Conservation (phyloP, 2,113 vertebrate genomes). For the Ancistrus triradiatus region DNA sequence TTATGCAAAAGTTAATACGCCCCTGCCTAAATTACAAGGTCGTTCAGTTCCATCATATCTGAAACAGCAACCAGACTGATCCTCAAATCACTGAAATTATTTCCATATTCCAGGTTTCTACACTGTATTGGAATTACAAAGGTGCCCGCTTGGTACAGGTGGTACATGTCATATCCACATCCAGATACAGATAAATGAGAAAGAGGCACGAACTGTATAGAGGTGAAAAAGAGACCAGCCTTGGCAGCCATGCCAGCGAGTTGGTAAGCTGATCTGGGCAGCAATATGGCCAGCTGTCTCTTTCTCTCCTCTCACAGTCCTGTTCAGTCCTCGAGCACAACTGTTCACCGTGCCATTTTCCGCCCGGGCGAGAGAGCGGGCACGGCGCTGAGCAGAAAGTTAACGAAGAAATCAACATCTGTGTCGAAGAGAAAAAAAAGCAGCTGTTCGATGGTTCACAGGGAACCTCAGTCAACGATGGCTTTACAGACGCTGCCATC, state of each 20-base stretch:
- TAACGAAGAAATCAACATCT: neutral
- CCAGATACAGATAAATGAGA: too few relatives aligned
- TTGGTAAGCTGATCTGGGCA: conserved; percentile 42
- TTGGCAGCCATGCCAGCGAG: conserved; percentile 18
- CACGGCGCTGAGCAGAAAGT: neutral
- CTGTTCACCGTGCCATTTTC: conserved; percentile 31
- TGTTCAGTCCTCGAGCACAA: conserved; percentile 15
- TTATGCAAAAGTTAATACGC: too few relatives aligned
- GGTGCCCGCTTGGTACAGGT: too few relatives aligned
- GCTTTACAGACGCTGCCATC: conserved; percentile 1
- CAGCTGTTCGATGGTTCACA: neutral
- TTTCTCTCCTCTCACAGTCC: conserved; percentile 28
- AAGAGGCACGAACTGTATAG: too few relatives aligned
- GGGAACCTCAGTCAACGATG: neutral
- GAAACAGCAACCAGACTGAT: too few relatives aligned
- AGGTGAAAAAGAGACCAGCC: too few relatives aligned
- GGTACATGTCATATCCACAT: too few relatives aligned
- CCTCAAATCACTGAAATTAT: too few relatives aligned
- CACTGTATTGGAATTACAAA: too few relatives aligned
- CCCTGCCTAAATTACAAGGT: too few relatives aligned
- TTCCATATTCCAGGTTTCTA: too few relatives aligned
- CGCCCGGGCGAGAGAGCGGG: neutral
- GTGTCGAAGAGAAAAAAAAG: neutral
- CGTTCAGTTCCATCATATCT: too few relatives aligned
- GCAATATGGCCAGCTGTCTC: conserved; percentile 44